Percentiles rank a stretch among this genome's conserved stretches.
phyloP scores from a whole-genome alignment of 2,113 vertebrate species.

The Typhlomys cinereus region DNA sequence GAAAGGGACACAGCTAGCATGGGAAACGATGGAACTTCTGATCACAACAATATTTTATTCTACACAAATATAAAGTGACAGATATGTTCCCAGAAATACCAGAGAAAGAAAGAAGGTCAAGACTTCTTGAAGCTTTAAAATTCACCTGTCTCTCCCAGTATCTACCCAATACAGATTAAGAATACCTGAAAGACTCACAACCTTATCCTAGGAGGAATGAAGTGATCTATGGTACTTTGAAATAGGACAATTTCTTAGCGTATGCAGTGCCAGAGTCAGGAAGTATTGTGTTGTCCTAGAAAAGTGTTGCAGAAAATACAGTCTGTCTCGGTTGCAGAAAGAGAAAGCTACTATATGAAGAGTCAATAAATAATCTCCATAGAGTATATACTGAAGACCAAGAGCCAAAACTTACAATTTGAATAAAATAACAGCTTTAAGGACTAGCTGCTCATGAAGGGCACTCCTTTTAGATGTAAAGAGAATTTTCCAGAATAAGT shows the following conservation, averaged over 20 bases:
- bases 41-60: neutral
- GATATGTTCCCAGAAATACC: neutral
- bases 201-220: neutral
- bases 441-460: neutral
- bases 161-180: neutral
- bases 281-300: neutral
- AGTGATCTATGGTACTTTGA: neutral
- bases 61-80: neutral
- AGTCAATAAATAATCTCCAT: neutral
- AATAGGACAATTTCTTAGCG: neutral
- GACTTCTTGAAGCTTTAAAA: neutral
- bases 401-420: neutral
- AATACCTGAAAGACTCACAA: neutral
- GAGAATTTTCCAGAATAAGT: slow-evolving; percentile 14
- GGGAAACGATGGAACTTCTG: neutral
- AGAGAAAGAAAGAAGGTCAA: neutral
- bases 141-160: neutral
- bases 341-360: neutral
- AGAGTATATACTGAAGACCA: neutral
- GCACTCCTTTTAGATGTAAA: neutral
- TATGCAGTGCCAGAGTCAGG: neutral
- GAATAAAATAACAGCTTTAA: neutral
- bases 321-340: neutral
- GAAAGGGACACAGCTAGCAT: neutral
- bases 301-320: slow-evolving; percentile 10